These are phyloP conservation scores for Otis tarda DNA, from an alignment of 2,113 vertebrate genomes.

Conservation along the genomic window DNA sequence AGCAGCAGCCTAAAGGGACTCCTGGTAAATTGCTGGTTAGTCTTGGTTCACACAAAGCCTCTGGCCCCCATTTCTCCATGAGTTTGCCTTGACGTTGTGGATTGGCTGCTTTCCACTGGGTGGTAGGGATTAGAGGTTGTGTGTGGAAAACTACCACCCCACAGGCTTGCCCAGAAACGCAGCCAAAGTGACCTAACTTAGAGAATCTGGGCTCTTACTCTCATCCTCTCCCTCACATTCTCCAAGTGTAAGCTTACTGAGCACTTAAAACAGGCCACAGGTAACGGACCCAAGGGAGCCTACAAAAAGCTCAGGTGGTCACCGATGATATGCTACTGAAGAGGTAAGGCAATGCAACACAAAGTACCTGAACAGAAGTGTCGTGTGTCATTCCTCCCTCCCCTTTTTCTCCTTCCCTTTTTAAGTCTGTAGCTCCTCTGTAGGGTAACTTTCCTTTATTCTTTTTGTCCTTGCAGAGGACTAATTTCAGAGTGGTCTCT, in stretches of 20 bases:
- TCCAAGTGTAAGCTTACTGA: background rate
- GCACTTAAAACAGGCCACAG: background rate
- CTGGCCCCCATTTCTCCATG: background rate
- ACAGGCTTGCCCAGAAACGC: background rate
- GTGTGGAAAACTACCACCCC: conserved; percentile 6
- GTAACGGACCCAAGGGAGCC: background rate
- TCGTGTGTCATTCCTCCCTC: too few species aligned
- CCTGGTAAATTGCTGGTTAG: conserved; percentile 14
- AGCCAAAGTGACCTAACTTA: background rate
- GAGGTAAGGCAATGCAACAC: background rate
- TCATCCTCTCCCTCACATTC: background rate
- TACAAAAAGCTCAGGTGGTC: background rate
- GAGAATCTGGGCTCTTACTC: background rate
- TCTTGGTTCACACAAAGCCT: background rate
- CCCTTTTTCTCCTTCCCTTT: background rate
- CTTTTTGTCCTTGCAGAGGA: background rate
- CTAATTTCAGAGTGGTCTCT: background rate
- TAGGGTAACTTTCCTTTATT: background rate
- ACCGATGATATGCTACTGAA: background rate
- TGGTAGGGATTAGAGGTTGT: background rate
- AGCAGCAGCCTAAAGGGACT: background rate
- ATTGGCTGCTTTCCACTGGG: background rate
- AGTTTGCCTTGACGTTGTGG: background rate
- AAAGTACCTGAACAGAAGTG: background rate
- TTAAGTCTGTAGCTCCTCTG: background rate